Conservation (phyloP, 2,888 invertebrate genomes). For the Callyntrura guangdongensis region DNA sequence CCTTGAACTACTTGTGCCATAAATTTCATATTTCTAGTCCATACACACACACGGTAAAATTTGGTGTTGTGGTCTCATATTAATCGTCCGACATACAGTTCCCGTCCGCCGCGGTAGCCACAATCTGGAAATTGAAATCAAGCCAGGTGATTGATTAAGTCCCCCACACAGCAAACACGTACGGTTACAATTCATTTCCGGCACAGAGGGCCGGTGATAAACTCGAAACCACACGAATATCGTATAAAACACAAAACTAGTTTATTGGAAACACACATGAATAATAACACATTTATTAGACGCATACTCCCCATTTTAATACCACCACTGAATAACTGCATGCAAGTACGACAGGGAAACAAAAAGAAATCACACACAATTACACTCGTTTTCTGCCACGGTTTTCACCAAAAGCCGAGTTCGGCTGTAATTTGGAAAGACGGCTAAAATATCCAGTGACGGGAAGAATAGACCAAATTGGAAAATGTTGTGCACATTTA, state of each 20-base stretch:
- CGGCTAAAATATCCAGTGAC: background rate
- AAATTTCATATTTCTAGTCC: too few species aligned
- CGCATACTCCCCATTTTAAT: background rate
- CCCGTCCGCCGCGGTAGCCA: too few species aligned
- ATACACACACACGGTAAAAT: too few species aligned
- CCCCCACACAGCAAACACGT: constrained; percentile 49
- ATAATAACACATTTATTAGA: background rate
- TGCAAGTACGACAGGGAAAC: background rate
- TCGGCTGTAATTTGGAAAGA: constrained; percentile 16
- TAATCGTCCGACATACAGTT: too few species aligned
- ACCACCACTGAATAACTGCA: background rate
- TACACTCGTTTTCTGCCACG: constrained; percentile 46
- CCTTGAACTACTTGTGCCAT: too few species aligned
- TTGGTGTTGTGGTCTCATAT: too few species aligned
- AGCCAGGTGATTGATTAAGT: constrained; percentile 80
- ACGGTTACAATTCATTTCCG: constrained; percentile 35
- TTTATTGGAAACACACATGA: constrained; percentile 5
- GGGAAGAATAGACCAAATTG: too few species aligned
- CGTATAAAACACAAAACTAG: background rate
- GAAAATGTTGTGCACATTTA: too few species aligned
- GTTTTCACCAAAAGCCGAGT: background rate
- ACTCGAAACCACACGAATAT: too few species aligned
- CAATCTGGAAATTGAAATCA: constrained; percentile 77
- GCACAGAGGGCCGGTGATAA: too few species aligned
- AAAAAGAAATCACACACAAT: constrained; percentile 48